These are phyloP conservation scores for Amphipoea oculea DNA, from an alignment of 2,888 invertebrate genomes.

Conservation along the genomic window DNA sequence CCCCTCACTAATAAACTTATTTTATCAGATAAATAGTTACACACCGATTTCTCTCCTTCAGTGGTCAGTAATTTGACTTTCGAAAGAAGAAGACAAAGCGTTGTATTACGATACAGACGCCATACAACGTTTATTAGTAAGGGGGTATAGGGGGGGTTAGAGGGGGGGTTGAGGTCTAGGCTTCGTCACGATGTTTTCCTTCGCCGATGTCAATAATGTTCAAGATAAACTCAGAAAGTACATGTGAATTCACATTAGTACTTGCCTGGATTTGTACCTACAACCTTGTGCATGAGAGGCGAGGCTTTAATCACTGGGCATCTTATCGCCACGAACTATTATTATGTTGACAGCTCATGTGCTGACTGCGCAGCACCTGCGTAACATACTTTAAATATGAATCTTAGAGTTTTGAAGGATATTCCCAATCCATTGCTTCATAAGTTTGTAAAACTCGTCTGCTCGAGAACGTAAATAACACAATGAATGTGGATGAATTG, in stretches of 20 bases:
- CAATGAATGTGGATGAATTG: neutral
- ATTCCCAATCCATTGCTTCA: neutral
- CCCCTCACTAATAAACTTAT: too few species aligned
- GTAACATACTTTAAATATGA: neutral
- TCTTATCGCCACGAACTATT: neutral
- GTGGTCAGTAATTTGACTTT: too few species aligned
- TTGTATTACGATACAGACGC: too few species aligned
- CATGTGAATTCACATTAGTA: neutral
- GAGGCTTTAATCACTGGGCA: neutral
- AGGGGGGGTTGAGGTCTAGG: too few species aligned
- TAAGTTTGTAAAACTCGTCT: neutral
- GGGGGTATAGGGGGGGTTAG: too few species aligned
- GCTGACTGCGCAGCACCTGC: neutral
- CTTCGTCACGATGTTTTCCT: neutral
- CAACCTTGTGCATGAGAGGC: neutral
- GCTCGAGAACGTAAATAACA: neutral
- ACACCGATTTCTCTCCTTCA: too few species aligned
- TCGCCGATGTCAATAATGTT: neutral
- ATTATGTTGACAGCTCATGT: neutral
- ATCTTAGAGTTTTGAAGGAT: neutral
- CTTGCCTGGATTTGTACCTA: neutral
- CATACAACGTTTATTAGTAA: too few species aligned
- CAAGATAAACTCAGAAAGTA: neutral
- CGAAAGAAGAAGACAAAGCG: too few species aligned
- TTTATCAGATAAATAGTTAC: too few species aligned